Conservation (phyloP, 2,888 invertebrate species). For the Heliconius cydno region DNA sequence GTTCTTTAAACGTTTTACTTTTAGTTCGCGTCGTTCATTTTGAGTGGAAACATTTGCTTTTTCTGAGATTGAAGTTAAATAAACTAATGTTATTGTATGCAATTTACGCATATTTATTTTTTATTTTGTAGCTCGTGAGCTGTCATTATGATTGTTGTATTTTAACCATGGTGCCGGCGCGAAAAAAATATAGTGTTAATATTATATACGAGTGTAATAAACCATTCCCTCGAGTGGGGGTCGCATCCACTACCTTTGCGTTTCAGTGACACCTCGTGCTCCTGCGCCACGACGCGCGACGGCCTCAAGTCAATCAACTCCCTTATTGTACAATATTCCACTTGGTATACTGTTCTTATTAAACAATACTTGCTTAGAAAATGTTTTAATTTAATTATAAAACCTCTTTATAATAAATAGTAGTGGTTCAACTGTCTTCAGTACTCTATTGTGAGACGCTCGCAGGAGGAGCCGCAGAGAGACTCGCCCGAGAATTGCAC, state of each 20-base stretch:
- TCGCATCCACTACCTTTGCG: too few species aligned
- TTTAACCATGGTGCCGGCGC: too few species aligned
- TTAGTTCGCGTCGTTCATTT: background rate
- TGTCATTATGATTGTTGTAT: too few species aligned
- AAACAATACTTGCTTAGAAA: too few species aligned
- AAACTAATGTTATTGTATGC: background rate
- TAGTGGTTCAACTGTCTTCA: background rate
- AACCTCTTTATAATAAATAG: background rate
- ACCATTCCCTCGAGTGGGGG: too few species aligned
- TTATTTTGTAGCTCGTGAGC: too few species aligned
- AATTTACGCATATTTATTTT: background rate
- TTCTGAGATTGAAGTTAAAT: slow-evolving; percentile 1
- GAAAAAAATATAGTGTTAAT: too few species aligned
- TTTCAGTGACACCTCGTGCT: background rate
- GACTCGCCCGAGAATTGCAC: background rate
- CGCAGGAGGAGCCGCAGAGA: background rate
- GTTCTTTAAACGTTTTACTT: slow-evolving; percentile 12
- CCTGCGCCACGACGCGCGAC: background rate
- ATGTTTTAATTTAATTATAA: background rate
- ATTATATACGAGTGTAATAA: too few species aligned
- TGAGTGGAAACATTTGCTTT: background rate
- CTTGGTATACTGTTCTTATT: too few species aligned
- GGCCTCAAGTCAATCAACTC: background rate
- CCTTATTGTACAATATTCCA: too few species aligned
- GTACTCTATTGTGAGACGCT: background rate